Conservation (phyloP, 2,113 vertebrate species). For the Hippocampus guttulatus region DNA sequence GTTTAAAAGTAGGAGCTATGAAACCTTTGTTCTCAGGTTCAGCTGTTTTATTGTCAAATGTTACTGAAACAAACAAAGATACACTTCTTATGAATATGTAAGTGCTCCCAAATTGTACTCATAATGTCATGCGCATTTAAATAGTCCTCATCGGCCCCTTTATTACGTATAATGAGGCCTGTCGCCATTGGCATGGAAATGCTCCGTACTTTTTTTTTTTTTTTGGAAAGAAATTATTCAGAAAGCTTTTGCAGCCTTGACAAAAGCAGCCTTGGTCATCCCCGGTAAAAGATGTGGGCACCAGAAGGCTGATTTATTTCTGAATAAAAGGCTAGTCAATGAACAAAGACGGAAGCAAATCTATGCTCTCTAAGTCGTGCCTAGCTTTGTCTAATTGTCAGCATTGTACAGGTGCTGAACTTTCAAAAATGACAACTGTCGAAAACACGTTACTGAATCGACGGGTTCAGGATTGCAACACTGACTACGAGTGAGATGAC, state of each 20-base stretch:
- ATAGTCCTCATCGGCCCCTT: slow-evolving; percentile 29
- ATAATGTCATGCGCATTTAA: slow-evolving; percentile 39
- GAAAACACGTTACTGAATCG: not conserved
- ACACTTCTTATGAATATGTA: slow-evolving; percentile 29
- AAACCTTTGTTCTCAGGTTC: not conserved
- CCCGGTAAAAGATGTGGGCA: not conserved
- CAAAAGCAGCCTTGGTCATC: slow-evolving; percentile 3
- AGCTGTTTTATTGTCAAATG: not conserved
- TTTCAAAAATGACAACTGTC: not conserved
- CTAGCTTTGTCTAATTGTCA: not conserved
- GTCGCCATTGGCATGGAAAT: slow-evolving; percentile 48
- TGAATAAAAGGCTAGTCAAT: not conserved
- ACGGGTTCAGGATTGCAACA: not conserved
- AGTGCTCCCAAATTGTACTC: slow-evolving; percentile 16
- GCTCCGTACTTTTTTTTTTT: not conserved
- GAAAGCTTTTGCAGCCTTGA: slow-evolving; percentile 6
- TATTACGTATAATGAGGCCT: slow-evolving; percentile 40
- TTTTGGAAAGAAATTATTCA: slow-evolving; percentile 19
- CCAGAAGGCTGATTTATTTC: not conserved
- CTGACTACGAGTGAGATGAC: not conserved
- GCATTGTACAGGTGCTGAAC: not conserved
- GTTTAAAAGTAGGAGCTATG: not conserved
- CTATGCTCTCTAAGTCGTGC: too few species aligned
- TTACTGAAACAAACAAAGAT: slow-evolving; percentile 14
- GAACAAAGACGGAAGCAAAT: not conserved